Conservation (phyloP, 2,888 invertebrate genomes). For the Tetramorium bicarinatum region DNA sequence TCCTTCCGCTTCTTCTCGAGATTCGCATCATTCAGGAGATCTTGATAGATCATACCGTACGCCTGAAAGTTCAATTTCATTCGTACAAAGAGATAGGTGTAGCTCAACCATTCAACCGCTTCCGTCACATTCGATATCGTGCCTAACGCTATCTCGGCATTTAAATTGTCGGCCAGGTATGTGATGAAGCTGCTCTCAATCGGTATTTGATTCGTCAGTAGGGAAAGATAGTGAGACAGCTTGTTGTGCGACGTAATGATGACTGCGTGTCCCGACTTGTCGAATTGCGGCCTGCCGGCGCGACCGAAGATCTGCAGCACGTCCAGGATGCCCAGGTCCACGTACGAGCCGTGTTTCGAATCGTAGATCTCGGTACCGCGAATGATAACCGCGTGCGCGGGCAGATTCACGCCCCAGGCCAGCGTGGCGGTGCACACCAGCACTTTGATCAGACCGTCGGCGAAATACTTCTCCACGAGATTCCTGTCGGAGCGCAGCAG, state of each 20-base stretch:
- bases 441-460: slow-evolving; percentile 89
- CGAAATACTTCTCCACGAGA: slow-evolving; percentile 96
- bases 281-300: slow-evolving; percentile 99
- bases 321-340: slow-evolving; percentile 98
- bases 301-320: slow-evolving; percentile 99
- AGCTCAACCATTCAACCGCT: slow-evolving; percentile 99
- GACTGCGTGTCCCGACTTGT: slow-evolving; percentile 96
- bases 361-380: slow-evolving; percentile 99
- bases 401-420: slow-evolving; percentile 99
- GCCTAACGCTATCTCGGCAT: slow-evolving; percentile 98
- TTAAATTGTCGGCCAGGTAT: slow-evolving; percentile 97
- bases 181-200: slow-evolving; percentile 99
- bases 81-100: slow-evolving; percentile 97
- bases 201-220: slow-evolving; percentile 98
- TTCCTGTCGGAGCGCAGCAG: slow-evolving; percentile 95
- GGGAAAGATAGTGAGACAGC: slow-evolving; percentile 96
- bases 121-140: slow-evolving; percentile 98
- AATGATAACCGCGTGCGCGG: slow-evolving; percentile 99
- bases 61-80: slow-evolving; percentile 96
- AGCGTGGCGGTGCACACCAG: slow-evolving; percentile 98
- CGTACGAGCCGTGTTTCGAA: slow-evolving; percentile 96
- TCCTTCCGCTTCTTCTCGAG: slow-evolving; percentile 93
- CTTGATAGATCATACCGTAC: slow-evolving; percentile 90
- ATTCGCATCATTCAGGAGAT: slow-evolving; percentile 92
- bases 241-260: slow-evolving; percentile 98